phyloP scores from a whole-genome alignment of 2,888 invertebrate genomes.

The Yponomeuta evonymella region DNA sequence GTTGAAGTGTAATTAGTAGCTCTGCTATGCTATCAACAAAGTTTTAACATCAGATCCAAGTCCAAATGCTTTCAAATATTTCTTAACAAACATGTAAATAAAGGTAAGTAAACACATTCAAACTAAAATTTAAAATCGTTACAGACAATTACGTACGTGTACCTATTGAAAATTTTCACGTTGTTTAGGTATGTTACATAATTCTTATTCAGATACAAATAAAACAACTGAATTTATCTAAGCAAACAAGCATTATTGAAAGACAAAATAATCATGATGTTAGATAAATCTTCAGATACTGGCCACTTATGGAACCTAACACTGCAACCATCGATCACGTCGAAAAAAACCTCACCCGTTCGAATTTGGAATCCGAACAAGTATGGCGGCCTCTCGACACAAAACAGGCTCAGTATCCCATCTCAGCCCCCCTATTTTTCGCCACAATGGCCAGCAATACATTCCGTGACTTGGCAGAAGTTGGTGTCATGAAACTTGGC shows the following conservation, averaged over 20 bases:
- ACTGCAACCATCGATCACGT: background rate
- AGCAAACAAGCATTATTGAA: background rate
- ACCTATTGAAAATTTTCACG: too few species aligned
- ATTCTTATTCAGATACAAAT: too few species aligned
- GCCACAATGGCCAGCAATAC: slow-evolving; percentile 74
- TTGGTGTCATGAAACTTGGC: slow-evolving; percentile 55
- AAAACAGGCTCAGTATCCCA: slow-evolving; percentile 33
- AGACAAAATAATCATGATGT: background rate
- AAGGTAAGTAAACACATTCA: too few species aligned
- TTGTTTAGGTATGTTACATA: too few species aligned
- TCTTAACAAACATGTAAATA: too few species aligned
- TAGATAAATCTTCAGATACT: background rate
- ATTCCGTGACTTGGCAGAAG: slow-evolving; percentile 75
- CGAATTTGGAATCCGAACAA: background rate
- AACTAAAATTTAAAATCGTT: too few species aligned
- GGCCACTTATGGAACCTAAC: background rate
- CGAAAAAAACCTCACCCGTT: background rate
- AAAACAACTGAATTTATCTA: background rate
- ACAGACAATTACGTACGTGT: too few species aligned
- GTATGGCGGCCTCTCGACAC: slow-evolving; percentile 24
- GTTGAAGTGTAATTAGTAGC: background rate
- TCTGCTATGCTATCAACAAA: background rate
- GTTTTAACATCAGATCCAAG: too few species aligned
- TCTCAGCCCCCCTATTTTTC: slow-evolving; percentile 61
- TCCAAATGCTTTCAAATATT: too few species aligned